Percentiles rank a stretch among this genome's conserved stretches.
Evolutionary conservation across 2,888 invertebrate species (phyloP).

Genomic region (Pristionchus fissidentatus): DNA sequence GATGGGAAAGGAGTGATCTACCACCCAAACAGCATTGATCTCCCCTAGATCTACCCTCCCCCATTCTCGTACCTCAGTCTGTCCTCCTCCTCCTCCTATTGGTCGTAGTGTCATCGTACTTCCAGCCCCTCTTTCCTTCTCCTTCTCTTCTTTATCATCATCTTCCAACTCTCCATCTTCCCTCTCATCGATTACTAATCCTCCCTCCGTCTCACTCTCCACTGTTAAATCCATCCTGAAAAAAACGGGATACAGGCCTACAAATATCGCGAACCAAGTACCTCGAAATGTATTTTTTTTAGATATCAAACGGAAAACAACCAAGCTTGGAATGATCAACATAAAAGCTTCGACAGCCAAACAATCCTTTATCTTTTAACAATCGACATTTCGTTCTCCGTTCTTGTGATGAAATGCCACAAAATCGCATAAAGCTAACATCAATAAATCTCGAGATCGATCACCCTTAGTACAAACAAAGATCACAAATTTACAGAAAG

Average conservation of each 20-base stretch:
- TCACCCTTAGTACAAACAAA: conserved; percentile 12
- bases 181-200: conserved; percentile 12
- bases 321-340: too few species aligned
- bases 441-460: conserved; percentile 19
- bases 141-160: neutral
- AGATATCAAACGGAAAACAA: too few species aligned
- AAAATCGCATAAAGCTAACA: conserved; percentile 23
- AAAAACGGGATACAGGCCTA: neutral
- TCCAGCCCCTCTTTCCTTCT: neutral
- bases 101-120: conserved; percentile 8
- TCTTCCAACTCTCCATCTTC: conserved; percentile 37
- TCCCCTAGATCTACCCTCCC: neutral
- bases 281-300: too few species aligned
- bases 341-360: too few species aligned
- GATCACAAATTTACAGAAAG: conserved; percentile 19
- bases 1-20: neutral
- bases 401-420: neutral
- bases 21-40: too few species aligned
- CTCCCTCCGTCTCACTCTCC: conserved; percentile 1
- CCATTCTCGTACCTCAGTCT: neutral
- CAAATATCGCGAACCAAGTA: too few species aligned
- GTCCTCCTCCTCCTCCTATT: too few species aligned
- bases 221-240: neutral
- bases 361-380: too few species aligned
- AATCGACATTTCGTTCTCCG: too few species aligned